Conservation (phyloP, 2,888 invertebrate genomes). For the Caenorhabditis sinica region DNA sequence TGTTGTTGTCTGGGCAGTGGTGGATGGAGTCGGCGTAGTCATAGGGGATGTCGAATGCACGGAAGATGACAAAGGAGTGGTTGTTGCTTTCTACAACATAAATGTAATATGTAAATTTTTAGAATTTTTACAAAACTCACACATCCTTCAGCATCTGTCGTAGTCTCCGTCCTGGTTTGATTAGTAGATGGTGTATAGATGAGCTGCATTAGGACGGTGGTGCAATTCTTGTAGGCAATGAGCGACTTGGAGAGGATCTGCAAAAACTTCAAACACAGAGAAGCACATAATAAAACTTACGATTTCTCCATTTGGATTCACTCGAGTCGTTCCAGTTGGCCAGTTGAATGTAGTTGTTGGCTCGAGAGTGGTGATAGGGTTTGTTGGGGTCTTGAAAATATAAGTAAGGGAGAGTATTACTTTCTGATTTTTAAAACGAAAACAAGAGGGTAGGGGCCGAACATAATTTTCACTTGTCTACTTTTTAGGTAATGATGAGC, state of each 20-base stretch:
- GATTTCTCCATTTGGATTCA: slow-evolving; percentile 31
- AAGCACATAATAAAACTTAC: not conserved
- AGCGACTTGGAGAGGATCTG: slow-evolving; percentile 28
- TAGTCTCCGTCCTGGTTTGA: slow-evolving; percentile 4
- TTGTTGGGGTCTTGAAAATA: not conserved
- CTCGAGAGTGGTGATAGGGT: not conserved
- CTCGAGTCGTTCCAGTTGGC: slow-evolving; percentile 21
- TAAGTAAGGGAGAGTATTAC: too few species aligned
- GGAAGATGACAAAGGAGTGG: too few species aligned
- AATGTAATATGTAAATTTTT: too few species aligned
- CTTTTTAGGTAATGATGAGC: too few species aligned
- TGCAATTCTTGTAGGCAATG: slow-evolving; percentile 24
- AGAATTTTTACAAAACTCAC: not conserved
- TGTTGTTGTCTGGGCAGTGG: slow-evolving; percentile 7
- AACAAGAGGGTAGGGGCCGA: too few species aligned
- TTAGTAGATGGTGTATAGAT: slow-evolving; percentile 21
- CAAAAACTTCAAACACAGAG: not conserved
- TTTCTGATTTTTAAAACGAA: too few species aligned
- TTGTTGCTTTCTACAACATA: not conserved
- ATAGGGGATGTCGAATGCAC: not conserved
- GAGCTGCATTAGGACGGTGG: slow-evolving; percentile 31
- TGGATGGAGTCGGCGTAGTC: slow-evolving; percentile 1
- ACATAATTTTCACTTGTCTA: too few species aligned
- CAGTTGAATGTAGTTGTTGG: slow-evolving; percentile 16
- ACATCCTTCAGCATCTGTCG: slow-evolving; percentile 24